phyloP scores from a whole-genome alignment of 1,140 invertebrate genomes.

The Amyelois transitella region DNA sequence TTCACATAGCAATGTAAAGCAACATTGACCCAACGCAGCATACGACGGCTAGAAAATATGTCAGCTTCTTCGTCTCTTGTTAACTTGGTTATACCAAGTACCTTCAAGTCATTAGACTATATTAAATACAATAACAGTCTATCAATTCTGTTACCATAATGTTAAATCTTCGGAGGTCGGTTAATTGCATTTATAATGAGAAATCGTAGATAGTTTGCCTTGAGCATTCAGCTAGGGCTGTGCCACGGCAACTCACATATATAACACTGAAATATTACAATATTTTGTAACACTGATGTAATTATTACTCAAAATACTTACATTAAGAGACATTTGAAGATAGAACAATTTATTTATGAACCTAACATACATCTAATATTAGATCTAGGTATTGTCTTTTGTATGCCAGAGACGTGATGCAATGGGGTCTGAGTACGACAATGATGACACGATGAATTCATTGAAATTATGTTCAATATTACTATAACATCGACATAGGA shows the following conservation, averaged over 20 bases:
- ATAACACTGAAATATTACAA: conserved; percentile 33
- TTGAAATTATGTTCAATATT: conserved; percentile 35
- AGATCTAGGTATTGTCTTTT: conserved; percentile 75
- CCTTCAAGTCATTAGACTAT: conserved; percentile 16
- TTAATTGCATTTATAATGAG: conserved; percentile 17
- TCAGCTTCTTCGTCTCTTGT: conserved; percentile 12
- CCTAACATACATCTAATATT: conserved; percentile 70
- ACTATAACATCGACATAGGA: conserved; percentile 49
- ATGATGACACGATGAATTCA: conserved; percentile 23
- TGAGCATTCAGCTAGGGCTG: neutral
- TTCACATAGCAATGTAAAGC: conserved; percentile 17
- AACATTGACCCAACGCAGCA: conserved; percentile 25
- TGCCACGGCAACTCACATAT: conserved; percentile 22
- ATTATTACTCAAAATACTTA: conserved; percentile 67
- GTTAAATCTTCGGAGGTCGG: conserved; percentile 7
- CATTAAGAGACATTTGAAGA: conserved; percentile 70
- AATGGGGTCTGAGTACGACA: conserved; percentile 49
- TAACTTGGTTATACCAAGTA: conserved; percentile 6
- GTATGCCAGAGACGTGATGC: conserved; percentile 65
- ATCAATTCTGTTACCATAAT: conserved; percentile 5
- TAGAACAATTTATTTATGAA: conserved; percentile 69
- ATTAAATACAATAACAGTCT: conserved; percentile 31
- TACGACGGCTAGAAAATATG: conserved; percentile 19
- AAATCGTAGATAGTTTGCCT: neutral
- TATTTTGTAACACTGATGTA: conserved; percentile 48